A percentile compares a stretch with the other conserved stretches of the same genome.
Evolutionary conservation across 2,888 invertebrate species (phyloP).

Genomic region (Chrysolina americana): DNA sequence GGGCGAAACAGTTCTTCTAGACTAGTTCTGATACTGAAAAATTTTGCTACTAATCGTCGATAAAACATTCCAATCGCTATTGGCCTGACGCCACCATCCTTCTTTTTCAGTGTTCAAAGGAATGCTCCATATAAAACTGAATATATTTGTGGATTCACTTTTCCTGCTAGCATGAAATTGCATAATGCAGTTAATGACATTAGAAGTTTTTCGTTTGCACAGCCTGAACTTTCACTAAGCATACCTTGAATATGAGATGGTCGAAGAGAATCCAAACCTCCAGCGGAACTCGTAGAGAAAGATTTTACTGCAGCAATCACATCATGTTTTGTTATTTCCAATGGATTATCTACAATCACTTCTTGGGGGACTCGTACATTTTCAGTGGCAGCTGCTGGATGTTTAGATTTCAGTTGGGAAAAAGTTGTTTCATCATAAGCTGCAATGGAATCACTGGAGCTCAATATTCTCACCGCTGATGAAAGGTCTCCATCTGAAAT

Average conservation of each 20-base stretch:
- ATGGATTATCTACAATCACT: not conserved
- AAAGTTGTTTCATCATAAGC: no score
- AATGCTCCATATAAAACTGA: no score
- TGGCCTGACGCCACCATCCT: slow-evolving; percentile 2
- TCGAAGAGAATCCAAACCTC: no score
- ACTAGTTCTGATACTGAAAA: not conserved
- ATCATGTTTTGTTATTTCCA: not conserved
- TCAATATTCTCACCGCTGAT: not conserved
- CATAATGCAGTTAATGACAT: not conserved
- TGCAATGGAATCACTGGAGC: no score
- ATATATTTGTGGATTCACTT: no score
- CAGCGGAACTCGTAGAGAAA: not conserved
- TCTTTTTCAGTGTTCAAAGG: no score
- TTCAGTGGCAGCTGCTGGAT: not conserved
- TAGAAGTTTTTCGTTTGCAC: not conserved
- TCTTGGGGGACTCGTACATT: not conserved
- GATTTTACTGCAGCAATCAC: no score
- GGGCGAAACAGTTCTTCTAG: slow-evolving; percentile 8
- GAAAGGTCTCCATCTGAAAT: not conserved
- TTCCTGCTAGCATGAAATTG: no score
- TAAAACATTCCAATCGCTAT: slow-evolving; percentile 15
- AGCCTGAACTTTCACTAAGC: not conserved
- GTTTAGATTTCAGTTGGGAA: no score
- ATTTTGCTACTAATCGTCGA: slow-evolving; percentile 15
- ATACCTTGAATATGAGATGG: not conserved